Conservation (phyloP, 2,888 invertebrate species). For the Drosophila infuscata region DNA sequence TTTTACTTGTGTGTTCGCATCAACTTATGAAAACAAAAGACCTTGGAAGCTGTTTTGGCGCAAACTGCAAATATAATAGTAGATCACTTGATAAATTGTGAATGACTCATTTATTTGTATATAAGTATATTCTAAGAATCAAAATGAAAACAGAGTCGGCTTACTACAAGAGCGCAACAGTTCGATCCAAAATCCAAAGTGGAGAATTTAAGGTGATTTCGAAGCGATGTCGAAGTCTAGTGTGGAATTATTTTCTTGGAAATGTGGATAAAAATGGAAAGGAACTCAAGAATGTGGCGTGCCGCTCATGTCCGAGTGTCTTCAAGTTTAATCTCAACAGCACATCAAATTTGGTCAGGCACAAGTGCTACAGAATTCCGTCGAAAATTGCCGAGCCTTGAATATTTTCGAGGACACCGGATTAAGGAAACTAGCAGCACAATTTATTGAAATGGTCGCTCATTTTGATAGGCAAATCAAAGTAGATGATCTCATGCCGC, state of each 20-base stretch:
- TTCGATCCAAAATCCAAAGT: background rate
- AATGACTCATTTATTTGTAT: background rate
- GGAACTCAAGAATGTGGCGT: background rate
- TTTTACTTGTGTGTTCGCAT: background rate
- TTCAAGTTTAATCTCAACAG: background rate
- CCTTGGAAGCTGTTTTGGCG: background rate
- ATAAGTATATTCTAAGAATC: background rate
- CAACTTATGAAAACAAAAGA: background rate
- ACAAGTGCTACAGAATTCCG: background rate
- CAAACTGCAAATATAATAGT: background rate
- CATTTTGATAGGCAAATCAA: too few species aligned
- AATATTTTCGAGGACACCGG: background rate
- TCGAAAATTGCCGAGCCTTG: background rate
- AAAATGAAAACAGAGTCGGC: background rate
- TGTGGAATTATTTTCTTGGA: background rate
- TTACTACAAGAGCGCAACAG: background rate
- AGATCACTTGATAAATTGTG: background rate
- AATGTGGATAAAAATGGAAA: background rate
- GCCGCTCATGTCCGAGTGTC: background rate
- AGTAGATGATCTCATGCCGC: background rate
- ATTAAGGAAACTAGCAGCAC: background rate
- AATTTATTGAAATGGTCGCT: too few species aligned
- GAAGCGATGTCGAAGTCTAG: background rate
- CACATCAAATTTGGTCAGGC: background rate
- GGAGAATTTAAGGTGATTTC: slow-evolving; percentile 1